Conservation (phyloP, 2,888 invertebrate genomes). For the Drosophila borborema region DNA sequence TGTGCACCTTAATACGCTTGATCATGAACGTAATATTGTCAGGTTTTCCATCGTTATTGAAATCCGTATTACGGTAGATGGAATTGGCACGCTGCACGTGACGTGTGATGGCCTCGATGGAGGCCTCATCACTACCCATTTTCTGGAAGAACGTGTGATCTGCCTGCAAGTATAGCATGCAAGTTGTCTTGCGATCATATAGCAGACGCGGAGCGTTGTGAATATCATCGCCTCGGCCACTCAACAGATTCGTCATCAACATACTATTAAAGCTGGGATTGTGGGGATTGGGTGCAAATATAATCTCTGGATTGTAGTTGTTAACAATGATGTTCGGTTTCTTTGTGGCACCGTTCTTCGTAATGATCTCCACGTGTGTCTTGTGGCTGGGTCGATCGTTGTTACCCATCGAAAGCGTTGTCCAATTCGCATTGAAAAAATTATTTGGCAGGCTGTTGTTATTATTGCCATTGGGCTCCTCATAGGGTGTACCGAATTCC, state of each 20-base stretch:
- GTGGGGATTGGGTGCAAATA: constrained; percentile 82
- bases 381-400: constrained; percentile 87
- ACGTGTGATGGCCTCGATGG: constrained; percentile 97
- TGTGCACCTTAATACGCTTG: constrained; percentile 97
- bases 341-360: constrained; percentile 88
- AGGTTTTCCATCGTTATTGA: constrained; percentile 95
- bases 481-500: constrained; percentile 72
- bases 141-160: constrained; percentile 98
- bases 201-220: constrained; percentile 82
- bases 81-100: constrained; percentile 97
- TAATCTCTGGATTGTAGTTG: constrained; percentile 86
- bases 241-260: constrained; percentile 82
- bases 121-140: constrained; percentile 96
- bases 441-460: constrained; percentile 74
- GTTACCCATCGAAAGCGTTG: constrained; percentile 69
- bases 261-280: constrained; percentile 83
- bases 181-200: constrained; percentile 94
- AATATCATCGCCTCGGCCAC: constrained; percentile 76
- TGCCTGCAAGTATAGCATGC: constrained; percentile 97
- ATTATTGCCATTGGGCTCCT: constrained; percentile 61
- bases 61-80: constrained; percentile 95
- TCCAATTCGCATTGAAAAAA: constrained; percentile 84
- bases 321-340: constrained; percentile 88
- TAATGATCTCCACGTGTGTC: constrained; percentile 89
- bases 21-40: constrained; percentile 98